Conservation (phyloP, 2,888 invertebrate genomes). For the Andrena camellia region DNA sequence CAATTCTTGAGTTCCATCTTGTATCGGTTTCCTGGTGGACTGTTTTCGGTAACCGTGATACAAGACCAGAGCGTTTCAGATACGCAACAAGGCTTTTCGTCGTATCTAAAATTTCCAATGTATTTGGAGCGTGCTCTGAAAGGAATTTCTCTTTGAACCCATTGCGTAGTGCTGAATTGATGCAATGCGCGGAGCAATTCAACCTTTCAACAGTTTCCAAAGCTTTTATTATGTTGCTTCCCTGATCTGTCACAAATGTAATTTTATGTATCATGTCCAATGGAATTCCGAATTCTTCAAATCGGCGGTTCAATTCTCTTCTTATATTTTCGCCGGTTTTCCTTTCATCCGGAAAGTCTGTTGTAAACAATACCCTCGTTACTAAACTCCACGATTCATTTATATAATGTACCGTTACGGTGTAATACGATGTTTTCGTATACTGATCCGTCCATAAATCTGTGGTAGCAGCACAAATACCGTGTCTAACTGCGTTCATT, state of each 20-base stretch:
- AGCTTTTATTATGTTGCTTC: no score
- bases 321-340: not conserved
- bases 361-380: constrained; percentile 11
- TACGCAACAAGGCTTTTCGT: no score
- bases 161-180: not conserved
- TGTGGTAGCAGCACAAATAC: not conserved
- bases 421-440: constrained; percentile 5
- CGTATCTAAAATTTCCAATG: no score
- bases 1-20: no score
- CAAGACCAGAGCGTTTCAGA: no score
- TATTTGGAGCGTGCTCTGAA: constrained; percentile 5
- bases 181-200: no score
- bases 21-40: no score
- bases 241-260: no score
- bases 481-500: no score
- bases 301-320: not conserved
- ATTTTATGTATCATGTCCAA: not conserved
- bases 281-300: constrained; percentile 24
- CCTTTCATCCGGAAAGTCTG: constrained; percentile 9
- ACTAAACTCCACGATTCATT: constrained; percentile 1
- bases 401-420: constrained; percentile 5
- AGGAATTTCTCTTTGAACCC: constrained; percentile 10
- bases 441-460: constrained; percentile 3
- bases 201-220: no score
- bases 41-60: no score